phyloP scores from a whole-genome alignment of 2,797 vertebrate genomes.

The Esox masquinongy region DNA sequence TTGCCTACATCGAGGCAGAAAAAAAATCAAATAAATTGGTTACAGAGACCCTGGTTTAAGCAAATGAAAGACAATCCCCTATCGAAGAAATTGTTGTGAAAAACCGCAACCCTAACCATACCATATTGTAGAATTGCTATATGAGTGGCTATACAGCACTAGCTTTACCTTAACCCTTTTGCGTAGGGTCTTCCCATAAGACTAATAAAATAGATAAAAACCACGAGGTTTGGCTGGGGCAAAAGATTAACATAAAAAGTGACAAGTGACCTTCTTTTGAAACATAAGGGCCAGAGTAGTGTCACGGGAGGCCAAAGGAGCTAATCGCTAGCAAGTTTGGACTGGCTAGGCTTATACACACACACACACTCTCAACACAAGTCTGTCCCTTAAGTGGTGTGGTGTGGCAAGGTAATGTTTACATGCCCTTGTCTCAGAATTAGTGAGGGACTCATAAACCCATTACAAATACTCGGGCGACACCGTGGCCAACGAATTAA shows the following conservation, averaged over 20 bases:
- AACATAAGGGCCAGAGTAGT: no score
- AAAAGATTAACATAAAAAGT: not conserved
- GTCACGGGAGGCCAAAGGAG: not conserved
- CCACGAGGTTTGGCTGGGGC: not conserved
- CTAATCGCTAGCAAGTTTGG: not conserved
- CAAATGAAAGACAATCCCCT: no score
- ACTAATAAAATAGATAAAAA: not conserved
- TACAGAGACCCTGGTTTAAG: no score
- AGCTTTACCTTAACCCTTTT: not conserved
- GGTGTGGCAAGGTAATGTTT: conserved; percentile 17
- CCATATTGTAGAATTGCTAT: not conserved
- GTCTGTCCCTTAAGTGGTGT: not conserved
- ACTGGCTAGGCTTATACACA: not conserved
- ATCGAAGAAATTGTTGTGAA: no score
- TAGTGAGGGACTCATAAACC: conserved; percentile 16
- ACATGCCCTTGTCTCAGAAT: conserved; percentile 13
- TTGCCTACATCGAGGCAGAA: no score
- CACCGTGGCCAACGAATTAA: conserved; percentile 9
- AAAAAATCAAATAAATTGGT: no score
- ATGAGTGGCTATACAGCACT: not conserved
- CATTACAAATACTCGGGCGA: conserved; percentile 22
- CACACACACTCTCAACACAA: not conserved
- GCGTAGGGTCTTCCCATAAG: not conserved
- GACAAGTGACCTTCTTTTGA: not conserved
- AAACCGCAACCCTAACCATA: no score